Percentiles rank a stretch among this genome's conserved stretches.
Evolutionary conservation across 2,113 vertebrate species (phyloP).

Genomic region (Ctenodactylus gundi): DNA sequence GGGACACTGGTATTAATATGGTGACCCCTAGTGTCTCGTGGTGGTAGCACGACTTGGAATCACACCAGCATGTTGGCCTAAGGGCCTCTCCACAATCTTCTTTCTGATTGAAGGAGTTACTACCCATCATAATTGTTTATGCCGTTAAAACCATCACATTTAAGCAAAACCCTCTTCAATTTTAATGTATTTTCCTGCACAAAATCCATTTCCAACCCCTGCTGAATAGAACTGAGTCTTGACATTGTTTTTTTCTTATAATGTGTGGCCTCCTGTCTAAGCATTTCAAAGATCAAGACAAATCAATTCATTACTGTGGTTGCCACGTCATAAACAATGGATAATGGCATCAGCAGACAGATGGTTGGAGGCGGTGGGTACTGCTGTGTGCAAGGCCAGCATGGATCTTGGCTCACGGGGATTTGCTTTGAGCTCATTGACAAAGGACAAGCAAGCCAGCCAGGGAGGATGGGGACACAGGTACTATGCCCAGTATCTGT

Average conservation of each 20-base stretch:
- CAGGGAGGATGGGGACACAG: not conserved
- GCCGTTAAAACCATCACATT: slow-evolving; percentile 52
- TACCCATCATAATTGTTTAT: slow-evolving; percentile 51
- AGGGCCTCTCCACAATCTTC: slow-evolving; percentile 39
- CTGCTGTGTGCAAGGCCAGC: not conserved
- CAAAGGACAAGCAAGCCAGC: not conserved
- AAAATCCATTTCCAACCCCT: slow-evolving; percentile 50
- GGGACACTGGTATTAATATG: slow-evolving; percentile 72
- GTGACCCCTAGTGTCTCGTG: slow-evolving; percentile 76
- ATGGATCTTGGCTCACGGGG: not conserved
- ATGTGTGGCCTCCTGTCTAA: slow-evolving; percentile 61
- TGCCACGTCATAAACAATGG: slow-evolving; percentile 65
- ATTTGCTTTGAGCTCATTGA: not conserved
- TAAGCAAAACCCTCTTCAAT: slow-evolving; percentile 64
- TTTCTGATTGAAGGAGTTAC: slow-evolving; percentile 61
- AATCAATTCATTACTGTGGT: slow-evolving; percentile 61
- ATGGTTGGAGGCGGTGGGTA: not conserved
- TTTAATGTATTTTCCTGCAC: slow-evolving; percentile 54
- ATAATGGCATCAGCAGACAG: slow-evolving; percentile 47
- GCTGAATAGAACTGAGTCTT: slow-evolving; percentile 38
- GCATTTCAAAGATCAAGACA: slow-evolving; percentile 64
- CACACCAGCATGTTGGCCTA: slow-evolving; percentile 32
- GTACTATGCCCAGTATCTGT: not conserved
- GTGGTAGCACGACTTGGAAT: slow-evolving; percentile 68
- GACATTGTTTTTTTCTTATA: slow-evolving; percentile 49